Percentiles rank a stretch among this genome's conserved stretches.
phyloP scores from a whole-genome alignment of 2,888 invertebrate species.

The Itoplectis maculator region DNA sequence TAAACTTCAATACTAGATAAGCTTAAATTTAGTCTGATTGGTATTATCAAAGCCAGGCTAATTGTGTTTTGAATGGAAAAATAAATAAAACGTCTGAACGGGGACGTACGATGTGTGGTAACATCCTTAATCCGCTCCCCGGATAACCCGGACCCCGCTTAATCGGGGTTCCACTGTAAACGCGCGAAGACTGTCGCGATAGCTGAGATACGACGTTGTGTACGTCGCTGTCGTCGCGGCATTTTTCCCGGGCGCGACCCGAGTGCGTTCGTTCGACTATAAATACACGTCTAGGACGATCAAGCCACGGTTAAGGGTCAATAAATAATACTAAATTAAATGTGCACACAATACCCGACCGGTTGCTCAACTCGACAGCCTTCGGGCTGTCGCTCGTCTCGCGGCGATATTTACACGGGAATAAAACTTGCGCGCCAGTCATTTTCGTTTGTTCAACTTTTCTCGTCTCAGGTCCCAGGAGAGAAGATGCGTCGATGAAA shows the following conservation, averaged over 20 bases:
- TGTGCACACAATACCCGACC: background rate
- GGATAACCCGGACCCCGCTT: slow-evolving; percentile 11
- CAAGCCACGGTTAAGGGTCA: slow-evolving; percentile 39
- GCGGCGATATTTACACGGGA: background rate
- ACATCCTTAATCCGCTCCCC: slow-evolving; percentile 1
- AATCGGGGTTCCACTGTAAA: slow-evolving; percentile 8
- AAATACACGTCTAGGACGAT: slow-evolving; percentile 29
- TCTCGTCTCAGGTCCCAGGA: background rate
- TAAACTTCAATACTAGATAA: no score
- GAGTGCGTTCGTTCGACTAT: slow-evolving; percentile 20
- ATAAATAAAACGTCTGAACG: background rate
- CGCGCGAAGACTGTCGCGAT: background rate
- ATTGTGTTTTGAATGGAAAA: background rate
- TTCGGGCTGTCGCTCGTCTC: background rate
- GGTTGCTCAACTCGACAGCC: slow-evolving; percentile 11
- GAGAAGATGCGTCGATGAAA: slow-evolving; percentile 4
- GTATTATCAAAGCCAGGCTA: no score
- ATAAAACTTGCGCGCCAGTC: background rate
- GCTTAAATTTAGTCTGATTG: no score
- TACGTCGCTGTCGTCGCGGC: background rate
- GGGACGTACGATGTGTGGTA: no score
- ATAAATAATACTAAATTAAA: slow-evolving; percentile 40
- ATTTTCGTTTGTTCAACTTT: slow-evolving; percentile 19
- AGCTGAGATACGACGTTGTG: background rate
- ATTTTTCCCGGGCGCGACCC: background rate